Evolutionary conservation across 2,113 vertebrate species (phyloP).

Genomic region (Cryptotis parvus): DNA sequence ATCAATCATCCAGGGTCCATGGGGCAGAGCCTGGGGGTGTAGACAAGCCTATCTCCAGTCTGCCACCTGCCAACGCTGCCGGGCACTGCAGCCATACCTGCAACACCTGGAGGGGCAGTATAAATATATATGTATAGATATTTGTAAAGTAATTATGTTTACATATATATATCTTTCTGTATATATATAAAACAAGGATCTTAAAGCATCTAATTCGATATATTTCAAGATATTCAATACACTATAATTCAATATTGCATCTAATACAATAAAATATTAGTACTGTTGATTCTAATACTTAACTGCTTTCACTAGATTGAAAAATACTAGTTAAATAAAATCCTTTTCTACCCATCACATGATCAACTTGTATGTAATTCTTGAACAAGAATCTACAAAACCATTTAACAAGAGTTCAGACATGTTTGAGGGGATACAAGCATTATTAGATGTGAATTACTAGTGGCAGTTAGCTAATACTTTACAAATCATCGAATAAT

Average conservation of each 20-base stretch:
- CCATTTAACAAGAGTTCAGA: neutral
- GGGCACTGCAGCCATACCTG: no score
- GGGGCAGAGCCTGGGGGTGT: no score
- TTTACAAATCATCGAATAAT: neutral
- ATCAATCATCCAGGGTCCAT: no score
- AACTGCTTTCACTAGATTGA: constrained; percentile 10
- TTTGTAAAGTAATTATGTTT: neutral
- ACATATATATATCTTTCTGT: no score
- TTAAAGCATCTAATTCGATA: neutral
- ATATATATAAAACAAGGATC: neutral
- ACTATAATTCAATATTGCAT: no score
- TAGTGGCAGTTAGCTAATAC: neutral
- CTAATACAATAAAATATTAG: constrained; percentile 21
- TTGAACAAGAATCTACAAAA: neutral
- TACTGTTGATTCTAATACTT: constrained; percentile 9
- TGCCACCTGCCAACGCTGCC: no score
- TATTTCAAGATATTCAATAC: no score
- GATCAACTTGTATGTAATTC: neutral
- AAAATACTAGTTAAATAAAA: neutral
- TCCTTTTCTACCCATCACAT: accelerated
- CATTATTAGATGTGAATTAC: neutral
- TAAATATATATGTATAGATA: no score
- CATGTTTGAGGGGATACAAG: neutral
- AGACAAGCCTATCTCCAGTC: no score
- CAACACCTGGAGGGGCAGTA: no score